phyloP scores from a whole-genome alignment of 2,888 invertebrate genomes.

The Laothoe populi region DNA sequence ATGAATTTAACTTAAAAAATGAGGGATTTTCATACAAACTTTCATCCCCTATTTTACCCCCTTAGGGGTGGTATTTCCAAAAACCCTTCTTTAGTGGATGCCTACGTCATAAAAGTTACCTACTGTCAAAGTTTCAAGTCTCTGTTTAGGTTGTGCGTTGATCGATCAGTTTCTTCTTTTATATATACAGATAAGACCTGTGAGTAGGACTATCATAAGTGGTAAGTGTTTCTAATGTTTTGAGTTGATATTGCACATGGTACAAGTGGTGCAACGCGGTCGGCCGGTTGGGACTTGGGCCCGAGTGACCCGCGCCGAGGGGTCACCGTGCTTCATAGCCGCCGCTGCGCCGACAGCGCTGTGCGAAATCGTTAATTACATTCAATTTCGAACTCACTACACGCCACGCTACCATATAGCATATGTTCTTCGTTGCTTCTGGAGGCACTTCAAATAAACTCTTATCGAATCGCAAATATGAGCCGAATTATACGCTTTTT shows the following conservation, averaged over 20 bases:
- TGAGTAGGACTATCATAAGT: neutral
- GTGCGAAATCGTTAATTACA: conserved; percentile 79
- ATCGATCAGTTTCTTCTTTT: no score
- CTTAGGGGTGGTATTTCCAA: no score
- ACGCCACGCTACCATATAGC: neutral
- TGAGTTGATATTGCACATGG: conserved; percentile 47
- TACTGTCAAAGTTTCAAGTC: no score
- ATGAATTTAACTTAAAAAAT: no score
- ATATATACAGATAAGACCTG: no score
- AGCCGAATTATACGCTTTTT: neutral
- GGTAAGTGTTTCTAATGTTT: conserved; percentile 26
- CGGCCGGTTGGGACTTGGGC: conserved; percentile 51
- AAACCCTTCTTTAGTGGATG: no score
- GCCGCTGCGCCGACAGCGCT: conserved; percentile 60
- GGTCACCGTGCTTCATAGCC: conserved; percentile 55
- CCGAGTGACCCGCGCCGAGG: conserved; percentile 57
- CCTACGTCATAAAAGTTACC: no score
- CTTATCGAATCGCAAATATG: neutral
- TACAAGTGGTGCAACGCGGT: conserved; percentile 56
- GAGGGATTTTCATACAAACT: no score
- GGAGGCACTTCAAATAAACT: conserved; percentile 2
- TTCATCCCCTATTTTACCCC: no score
- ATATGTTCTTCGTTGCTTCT: neutral
- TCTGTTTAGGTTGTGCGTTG: no score
- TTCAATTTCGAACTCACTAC: conserved; percentile 51